These are phyloP conservation scores for Sminthurinus aureus DNA, from an alignment of 2,888 invertebrate species.

Conservation along the genomic window DNA sequence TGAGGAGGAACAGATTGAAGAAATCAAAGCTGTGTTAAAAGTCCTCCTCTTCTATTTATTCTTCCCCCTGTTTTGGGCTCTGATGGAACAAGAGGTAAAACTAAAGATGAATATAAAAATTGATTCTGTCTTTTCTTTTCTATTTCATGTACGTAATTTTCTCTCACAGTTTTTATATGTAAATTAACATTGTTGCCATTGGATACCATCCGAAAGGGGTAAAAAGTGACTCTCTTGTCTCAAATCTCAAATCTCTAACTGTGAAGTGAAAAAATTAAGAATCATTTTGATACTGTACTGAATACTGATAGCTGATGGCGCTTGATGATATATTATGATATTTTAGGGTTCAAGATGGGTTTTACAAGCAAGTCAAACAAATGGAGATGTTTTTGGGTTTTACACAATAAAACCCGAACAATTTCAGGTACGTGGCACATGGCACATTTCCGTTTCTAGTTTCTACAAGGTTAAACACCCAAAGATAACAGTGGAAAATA, in stretches of 20 bases:
- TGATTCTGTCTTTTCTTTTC: neutral
- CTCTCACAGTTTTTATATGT: neutral
- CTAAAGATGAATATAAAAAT: neutral
- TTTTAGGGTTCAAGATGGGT: slow-evolving; percentile 64
- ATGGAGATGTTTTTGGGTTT: slow-evolving; percentile 62
- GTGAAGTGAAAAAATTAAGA: neutral
- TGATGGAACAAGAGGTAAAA: slow-evolving; percentile 68
- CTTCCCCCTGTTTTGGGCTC: slow-evolving; percentile 82
- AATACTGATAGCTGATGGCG: neutral
- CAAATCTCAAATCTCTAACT: neutral
- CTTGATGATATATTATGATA: neutral
- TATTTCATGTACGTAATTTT: neutral
- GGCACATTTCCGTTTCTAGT: too few species aligned
- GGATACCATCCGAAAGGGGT: neutral
- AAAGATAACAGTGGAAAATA: too few species aligned
- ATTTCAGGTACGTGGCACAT: slow-evolving; percentile 66
- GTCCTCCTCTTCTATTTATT: slow-evolving; percentile 76
- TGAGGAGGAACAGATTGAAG: slow-evolving; percentile 71
- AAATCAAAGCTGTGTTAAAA: slow-evolving; percentile 74
- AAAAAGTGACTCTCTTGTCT: neutral
- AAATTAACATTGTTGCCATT: neutral
- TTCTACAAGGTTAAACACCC: too few species aligned
- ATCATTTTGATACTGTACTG: neutral
- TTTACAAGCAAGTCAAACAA: slow-evolving; percentile 64
- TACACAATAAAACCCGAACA: slow-evolving; percentile 66